These are phyloP conservation scores for Phyllotreta striolata DNA, from an alignment of 2,888 invertebrate species.

Conservation along the genomic window DNA sequence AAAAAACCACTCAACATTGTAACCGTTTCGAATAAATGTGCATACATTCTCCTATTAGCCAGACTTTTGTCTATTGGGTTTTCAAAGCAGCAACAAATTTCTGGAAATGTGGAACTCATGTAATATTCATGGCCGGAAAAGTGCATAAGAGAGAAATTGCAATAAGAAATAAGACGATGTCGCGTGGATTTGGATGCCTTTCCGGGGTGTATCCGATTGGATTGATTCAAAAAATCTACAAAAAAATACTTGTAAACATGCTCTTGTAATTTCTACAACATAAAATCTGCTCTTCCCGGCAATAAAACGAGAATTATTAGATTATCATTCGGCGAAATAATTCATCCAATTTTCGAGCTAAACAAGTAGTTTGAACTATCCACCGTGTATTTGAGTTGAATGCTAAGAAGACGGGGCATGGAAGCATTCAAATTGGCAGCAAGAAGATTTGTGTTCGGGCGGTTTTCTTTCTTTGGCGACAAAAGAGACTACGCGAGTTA, in stretches of 20 bases:
- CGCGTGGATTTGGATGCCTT: constrained; percentile 29
- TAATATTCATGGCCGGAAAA: constrained; percentile 27
- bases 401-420: not conserved
- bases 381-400: not conserved
- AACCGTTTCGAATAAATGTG: not conserved
- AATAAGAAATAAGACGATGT: constrained; percentile 28
- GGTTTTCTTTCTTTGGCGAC: constrained; percentile 13
- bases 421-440: constrained; percentile 18
- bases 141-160: constrained; percentile 24
- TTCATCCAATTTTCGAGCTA: too few relatives aligned
- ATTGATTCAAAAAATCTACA: constrained; percentile 7
- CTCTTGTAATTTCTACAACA: too few relatives aligned
- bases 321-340: too few relatives aligned
- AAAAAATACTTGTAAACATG: not conserved
- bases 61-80: constrained; percentile 1
- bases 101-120: constrained; percentile 14
- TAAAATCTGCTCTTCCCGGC: too few relatives aligned
- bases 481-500: constrained; percentile 8
- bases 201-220: not conserved
- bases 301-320: too few relatives aligned
- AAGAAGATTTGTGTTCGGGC: constrained; percentile 19
- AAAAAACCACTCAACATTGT: too few relatives aligned
- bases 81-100: not conserved
- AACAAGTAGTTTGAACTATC: too few relatives aligned
- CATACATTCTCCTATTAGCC: constrained; percentile 5